A percentile compares a stretch with the other conserved stretches of the same genome.
Evolutionary conservation across 23 tunicate genomes (phyloP).

Genomic region (Halocynthia roretzi): DNA sequence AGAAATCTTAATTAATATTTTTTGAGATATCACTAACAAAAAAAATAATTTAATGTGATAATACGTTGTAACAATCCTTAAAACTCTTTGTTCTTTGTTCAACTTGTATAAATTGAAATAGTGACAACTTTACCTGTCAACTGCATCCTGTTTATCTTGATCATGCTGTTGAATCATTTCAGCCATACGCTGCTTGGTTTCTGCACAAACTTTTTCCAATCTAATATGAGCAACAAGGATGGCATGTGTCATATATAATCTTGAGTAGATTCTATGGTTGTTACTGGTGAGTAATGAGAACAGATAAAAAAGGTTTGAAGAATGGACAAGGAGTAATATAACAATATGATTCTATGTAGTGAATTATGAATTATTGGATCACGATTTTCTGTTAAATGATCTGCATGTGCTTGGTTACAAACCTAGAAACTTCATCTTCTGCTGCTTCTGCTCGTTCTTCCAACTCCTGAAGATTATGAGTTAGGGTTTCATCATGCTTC

Average conservation of each 20-base stretch:
- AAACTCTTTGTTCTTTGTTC: neutral
- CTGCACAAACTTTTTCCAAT: conserved; percentile 47
- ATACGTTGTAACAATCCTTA: neutral
- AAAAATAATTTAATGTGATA: neutral
- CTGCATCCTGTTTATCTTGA: conserved; percentile 69
- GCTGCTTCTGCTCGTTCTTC: conserved; percentile 6
- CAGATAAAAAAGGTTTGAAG: too few species aligned
- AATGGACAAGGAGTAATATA: too few species aligned
- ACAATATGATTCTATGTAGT: too few species aligned
- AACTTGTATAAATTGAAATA: neutral
- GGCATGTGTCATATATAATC: too few species aligned
- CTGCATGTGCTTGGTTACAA: neutral
- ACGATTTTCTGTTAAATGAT: too few species aligned
- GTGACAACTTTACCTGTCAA: conserved; percentile 39
- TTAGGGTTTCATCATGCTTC: too few species aligned
- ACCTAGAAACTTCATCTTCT: conserved; percentile 10
- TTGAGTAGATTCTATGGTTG: too few species aligned
- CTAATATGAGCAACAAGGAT: neutral
- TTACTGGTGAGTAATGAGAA: too few species aligned
- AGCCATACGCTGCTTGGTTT: conserved; percentile 74
- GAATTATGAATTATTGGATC: too few species aligned
- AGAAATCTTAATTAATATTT: neutral
- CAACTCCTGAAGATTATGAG: neutral
- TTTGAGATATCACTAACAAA: neutral
- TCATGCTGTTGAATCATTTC: conserved; percentile 85